Conservation (phyloP, 2,113 vertebrate genomes). For the Cyprinodon brontotheroides region DNA sequence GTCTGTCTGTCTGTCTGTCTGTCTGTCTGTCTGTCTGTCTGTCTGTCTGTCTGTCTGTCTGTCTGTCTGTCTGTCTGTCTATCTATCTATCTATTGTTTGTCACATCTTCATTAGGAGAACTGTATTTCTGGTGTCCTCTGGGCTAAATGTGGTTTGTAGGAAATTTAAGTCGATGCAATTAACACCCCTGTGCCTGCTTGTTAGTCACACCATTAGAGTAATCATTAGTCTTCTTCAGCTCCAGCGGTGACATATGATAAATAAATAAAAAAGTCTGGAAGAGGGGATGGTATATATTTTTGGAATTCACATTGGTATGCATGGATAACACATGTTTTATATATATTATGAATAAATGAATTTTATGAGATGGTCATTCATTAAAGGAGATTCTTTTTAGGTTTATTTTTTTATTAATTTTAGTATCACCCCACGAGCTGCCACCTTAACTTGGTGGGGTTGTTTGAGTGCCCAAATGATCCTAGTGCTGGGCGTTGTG, state of each 20-base stretch:
- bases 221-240: conserved; percentile 51
- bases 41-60: conserved; percentile 25
- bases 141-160: conserved; percentile 27
- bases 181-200: conserved; percentile 56
- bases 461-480: too few relatives aligned
- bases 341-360: conserved; percentile 3
- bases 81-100: conserved; percentile 5
- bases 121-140: conserved; percentile 20
- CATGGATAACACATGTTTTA: conserved; percentile 21
- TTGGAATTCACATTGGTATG: conserved; percentile 26
- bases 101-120: neutral
- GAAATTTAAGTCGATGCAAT: conserved; percentile 62
- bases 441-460: too few relatives aligned
- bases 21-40: conserved; percentile 28
- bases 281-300: conserved; percentile 25
- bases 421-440: too few relatives aligned
- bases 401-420: too few relatives aligned
- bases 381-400: neutral
- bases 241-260: conserved; percentile 51
- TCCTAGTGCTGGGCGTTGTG: too few relatives aligned
- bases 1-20: conserved; percentile 34
- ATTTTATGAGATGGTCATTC: conserved; percentile 5
- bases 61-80: conserved; percentile 13
- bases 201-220: conserved; percentile 63
- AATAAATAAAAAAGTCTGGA: conserved; percentile 38